phyloP scores from a whole-genome alignment of 2,888 invertebrate species.

The Nephrotoma guestfalica region DNA sequence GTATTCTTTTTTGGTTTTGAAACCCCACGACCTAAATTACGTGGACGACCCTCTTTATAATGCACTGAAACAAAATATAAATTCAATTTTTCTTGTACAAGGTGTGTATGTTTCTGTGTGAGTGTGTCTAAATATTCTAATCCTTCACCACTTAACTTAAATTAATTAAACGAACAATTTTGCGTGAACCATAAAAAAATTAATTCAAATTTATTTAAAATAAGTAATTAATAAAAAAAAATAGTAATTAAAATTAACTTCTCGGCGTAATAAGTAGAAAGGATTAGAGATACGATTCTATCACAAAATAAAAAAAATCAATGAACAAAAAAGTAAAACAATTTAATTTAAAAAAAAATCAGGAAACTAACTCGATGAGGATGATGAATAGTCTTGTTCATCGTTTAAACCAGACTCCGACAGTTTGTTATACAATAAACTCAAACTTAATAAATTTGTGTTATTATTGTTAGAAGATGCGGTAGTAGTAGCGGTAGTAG shows the following conservation, averaged over 20 bases:
- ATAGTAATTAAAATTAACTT: neutral
- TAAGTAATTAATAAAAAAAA: neutral
- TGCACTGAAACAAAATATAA: constrained; percentile 7
- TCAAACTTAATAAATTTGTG: constrained; percentile 2
- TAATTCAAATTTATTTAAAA: neutral
- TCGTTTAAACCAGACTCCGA: constrained; percentile 1
- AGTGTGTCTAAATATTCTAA: neutral
- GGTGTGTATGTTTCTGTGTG: neutral
- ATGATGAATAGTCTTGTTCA: constrained; percentile 3
- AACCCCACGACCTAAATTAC: constrained; percentile 73
- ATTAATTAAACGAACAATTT: neutral
- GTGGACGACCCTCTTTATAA: constrained; percentile 60
- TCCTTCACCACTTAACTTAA: constrained; percentile 2
- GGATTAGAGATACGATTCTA: neutral
- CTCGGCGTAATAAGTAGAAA: neutral
- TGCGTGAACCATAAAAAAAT: neutral
- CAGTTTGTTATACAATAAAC: constrained; percentile 5
- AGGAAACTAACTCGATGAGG: constrained; percentile 4
- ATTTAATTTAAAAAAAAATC: neutral
- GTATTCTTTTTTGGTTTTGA: constrained; percentile 89
- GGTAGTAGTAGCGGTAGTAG: neutral
- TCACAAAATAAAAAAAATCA: neutral
- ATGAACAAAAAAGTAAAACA: neutral
- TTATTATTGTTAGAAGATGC: neutral
- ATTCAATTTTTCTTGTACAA: neutral